Percentiles rank a stretch among this genome's conserved stretches.
These are phyloP conservation scores for Brachionus sp. DNA, from an alignment of 1,140 invertebrate genomes.

Conservation along the genomic window DNA sequence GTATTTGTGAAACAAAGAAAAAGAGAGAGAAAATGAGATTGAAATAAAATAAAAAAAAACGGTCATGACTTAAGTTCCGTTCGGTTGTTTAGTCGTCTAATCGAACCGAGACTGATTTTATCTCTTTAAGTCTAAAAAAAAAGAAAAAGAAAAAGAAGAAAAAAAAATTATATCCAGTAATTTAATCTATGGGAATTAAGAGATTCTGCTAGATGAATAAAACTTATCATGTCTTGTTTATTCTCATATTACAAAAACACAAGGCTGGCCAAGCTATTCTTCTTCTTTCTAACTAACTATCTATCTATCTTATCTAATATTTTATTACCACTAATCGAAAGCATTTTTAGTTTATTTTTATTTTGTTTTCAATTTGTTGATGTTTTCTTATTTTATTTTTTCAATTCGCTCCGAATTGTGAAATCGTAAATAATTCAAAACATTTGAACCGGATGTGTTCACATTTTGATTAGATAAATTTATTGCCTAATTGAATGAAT, in stretches of 20 bases:
- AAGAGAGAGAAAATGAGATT: background rate
- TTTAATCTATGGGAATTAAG: constrained; percentile 17
- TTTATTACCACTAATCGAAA: background rate
- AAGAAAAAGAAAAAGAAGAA: background rate
- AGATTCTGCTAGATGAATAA: background rate
- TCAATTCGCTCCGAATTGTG: background rate
- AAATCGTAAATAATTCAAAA: constrained; percentile 41
- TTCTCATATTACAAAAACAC: constrained; percentile 7
- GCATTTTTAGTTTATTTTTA: background rate
- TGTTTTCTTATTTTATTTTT: background rate
- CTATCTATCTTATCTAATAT: constrained; percentile 17
- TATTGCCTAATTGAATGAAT: background rate
- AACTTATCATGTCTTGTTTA: constrained; percentile 30
- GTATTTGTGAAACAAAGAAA: background rate
- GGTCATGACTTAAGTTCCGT: background rate
- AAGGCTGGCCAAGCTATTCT: too few species aligned
- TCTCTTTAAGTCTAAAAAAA: background rate
- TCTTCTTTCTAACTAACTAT: too few species aligned
- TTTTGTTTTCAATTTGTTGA: background rate
- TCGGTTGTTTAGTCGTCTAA: background rate
- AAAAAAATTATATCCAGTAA: background rate
- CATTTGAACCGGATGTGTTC: background rate
- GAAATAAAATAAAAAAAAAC: background rate
- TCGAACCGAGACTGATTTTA: constrained; percentile 22
- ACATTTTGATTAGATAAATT: background rate